phyloP scores from a whole-genome alignment of 2,888 invertebrate genomes.

The Dicycla oo region DNA sequence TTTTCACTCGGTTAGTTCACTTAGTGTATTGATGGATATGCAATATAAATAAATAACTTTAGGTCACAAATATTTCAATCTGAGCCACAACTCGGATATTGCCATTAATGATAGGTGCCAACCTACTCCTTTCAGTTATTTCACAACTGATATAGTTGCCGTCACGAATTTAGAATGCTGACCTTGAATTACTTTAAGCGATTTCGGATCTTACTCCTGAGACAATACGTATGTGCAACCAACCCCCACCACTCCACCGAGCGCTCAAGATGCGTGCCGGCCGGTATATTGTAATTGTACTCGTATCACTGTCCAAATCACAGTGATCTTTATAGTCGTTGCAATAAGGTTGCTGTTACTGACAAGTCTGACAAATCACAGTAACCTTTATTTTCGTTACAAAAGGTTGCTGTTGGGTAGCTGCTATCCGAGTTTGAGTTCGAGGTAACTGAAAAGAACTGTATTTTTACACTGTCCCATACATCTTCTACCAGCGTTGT shows the following conservation, averaged over 20 bases:
- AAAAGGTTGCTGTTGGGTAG: background rate
- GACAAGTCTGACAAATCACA: background rate
- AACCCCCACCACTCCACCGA: no score
- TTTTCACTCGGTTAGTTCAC: no score
- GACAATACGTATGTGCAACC: no score
- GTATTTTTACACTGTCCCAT: no score
- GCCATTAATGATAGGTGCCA: background rate
- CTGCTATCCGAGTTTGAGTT: background rate
- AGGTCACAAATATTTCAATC: background rate
- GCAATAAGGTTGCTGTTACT: background rate
- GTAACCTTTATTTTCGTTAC: background rate
- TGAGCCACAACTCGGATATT: background rate
- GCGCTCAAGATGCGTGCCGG: no score
- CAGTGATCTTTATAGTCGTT: background rate
- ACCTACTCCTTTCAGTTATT: background rate
- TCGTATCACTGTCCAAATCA: background rate
- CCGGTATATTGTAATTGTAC: no score
- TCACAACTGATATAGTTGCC: background rate
- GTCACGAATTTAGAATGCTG: no score
- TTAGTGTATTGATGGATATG: background rate
- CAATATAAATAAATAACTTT: no score
- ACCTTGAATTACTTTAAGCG: no score
- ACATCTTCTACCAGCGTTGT: no score
- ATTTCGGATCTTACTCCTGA: no score
- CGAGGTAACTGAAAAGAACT: no score